phyloP scores from a whole-genome alignment of 2,888 invertebrate genomes.

The Ormia ochracea region DNA sequence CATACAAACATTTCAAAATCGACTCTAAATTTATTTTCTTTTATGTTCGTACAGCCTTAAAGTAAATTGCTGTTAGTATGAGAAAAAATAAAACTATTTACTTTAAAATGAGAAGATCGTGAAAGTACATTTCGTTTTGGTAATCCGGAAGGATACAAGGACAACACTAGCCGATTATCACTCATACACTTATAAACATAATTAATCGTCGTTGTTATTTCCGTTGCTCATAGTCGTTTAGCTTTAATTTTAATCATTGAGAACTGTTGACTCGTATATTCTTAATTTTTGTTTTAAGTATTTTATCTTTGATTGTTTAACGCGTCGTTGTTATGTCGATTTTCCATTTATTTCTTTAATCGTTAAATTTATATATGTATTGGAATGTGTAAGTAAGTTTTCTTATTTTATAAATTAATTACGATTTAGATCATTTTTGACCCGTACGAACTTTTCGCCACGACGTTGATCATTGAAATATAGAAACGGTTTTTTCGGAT shows the following conservation, averaged over 20 bases:
- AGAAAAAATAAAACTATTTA: not conserved
- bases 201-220: not conserved
- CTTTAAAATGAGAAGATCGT: not conserved
- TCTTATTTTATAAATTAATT: slow-evolving; percentile 34
- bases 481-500: slow-evolving; percentile 55
- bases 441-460: slow-evolving; percentile 63
- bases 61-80: not conserved
- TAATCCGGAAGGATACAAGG: not conserved
- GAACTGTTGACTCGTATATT: not conserved
- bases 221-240: not conserved
- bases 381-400: too few species aligned
- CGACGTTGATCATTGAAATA: slow-evolving; percentile 62
- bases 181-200: not conserved
- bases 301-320: slow-evolving; percentile 7
- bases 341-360: not conserved
- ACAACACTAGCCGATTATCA: not conserved
- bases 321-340: not conserved
- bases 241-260: not conserved
- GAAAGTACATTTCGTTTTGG: not conserved
- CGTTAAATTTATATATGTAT: too few species aligned
- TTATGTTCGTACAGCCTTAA: too few species aligned
- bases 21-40: too few species aligned
- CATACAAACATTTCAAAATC: too few species aligned
- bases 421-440: slow-evolving; percentile 44
- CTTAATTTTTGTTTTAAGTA: not conserved